Evolutionary conservation across 2,113 vertebrate genomes (phyloP), one percentile per base, ranked within the genome.

Genomic region (Passer domesticus): DNA sequence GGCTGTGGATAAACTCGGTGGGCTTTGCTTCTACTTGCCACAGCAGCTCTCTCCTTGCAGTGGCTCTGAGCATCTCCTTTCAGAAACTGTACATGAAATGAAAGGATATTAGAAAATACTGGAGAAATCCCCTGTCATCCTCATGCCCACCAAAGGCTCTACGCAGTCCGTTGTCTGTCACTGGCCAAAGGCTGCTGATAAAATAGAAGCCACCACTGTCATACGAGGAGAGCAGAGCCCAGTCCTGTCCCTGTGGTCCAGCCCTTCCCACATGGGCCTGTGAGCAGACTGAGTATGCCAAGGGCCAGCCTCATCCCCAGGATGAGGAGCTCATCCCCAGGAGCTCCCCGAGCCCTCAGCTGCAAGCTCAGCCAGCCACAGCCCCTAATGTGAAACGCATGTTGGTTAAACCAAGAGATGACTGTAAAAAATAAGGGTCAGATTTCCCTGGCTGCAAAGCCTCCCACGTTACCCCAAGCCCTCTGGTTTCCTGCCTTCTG

Each of bases 401-500:
- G 92, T 72, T 81, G 56, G 75, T 94, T 46, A 58, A 73, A 84
- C 5, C 0, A 3, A 75, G 76, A 49, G 49, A 75, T 52, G 95
- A 64, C 60, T 92, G 82, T 72, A 43, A 92, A 96, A 94, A 94
- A 82, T 72, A 87, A 87, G 60, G 37, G 73, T 93, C 64, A 0
- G 73, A 31, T 93, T 96, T 95, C 95, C 78, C 66, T 0, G 11
- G 13, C 90, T 87, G 92, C 64, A 19, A 37, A 96, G 25, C 83
- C 86, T 92, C 93, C 92, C 88, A 72, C 13, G 1, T 94, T 72
- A 87, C 84, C 72, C 73, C 62, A 13, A 93, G 81, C 62, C 75
- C 73, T 93, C 27, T 2, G 3, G 75, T 92, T 95, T 96, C 93
- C 93, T 95, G 93, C 64, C 93, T 95, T 91, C 93, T 92, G 75